Conservation (phyloP, 2,888 invertebrate genomes). For the Sussaba pulchella region DNA sequence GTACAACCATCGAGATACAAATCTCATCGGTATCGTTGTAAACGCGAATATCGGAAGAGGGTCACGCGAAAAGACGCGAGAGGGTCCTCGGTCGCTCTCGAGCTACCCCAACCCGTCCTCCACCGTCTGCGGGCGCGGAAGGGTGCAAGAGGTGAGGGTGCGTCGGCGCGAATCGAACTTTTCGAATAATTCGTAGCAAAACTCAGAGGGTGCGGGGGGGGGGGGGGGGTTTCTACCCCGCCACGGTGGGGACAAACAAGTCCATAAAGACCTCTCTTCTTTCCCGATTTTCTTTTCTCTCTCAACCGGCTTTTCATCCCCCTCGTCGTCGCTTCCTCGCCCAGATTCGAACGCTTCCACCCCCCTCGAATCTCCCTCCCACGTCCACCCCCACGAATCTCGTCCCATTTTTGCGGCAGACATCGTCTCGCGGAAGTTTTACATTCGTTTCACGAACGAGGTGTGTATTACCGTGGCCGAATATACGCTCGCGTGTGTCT, state of each 20-base stretch:
- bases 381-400: constrained; percentile 34
- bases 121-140: too few species aligned
- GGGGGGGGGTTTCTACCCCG: not conserved
- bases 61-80: not conserved
- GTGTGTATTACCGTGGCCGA: constrained; percentile 61
- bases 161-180: constrained; percentile 74
- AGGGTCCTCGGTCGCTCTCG: constrained; percentile 64
- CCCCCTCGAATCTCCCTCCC: constrained; percentile 5
- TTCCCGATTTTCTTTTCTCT: constrained; percentile 35
- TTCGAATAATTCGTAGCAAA: constrained; percentile 78
- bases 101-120: too few species aligned
- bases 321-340: constrained; percentile 35
- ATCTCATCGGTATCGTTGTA: constrained; percentile 61
- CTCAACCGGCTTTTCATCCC: constrained; percentile 56
- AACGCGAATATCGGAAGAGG: constrained; percentile 66
- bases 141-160: constrained; percentile 67
- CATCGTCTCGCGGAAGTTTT: constrained; percentile 72
- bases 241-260: constrained; percentile 77
- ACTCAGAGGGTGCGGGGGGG: constrained; percentile 49
- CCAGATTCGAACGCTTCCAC: constrained; percentile 11
- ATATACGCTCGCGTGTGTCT: constrained; percentile 9
- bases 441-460: constrained; percentile 70
- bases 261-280: constrained; percentile 76
- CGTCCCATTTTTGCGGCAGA: constrained; percentile 25
- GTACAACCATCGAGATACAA: not conserved